These are phyloP conservation scores for Danio jaintianensis DNA, from an alignment of 2,797 vertebrate species.

Conservation along the genomic window DNA sequence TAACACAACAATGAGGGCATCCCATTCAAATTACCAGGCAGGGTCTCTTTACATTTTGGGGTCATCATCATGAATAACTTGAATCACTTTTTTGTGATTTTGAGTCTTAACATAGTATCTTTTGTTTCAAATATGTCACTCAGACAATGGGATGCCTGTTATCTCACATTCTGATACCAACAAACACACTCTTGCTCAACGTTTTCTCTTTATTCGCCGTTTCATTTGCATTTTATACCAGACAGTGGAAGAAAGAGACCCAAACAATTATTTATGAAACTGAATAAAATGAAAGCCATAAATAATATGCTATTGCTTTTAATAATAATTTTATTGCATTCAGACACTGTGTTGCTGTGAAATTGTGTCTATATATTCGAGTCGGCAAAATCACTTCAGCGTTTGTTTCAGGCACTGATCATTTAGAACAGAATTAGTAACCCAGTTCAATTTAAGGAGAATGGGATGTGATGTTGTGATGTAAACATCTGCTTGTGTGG, in stretches of 20 bases:
- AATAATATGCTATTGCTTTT: background rate
- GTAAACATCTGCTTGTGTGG: background rate
- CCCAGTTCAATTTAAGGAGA: constrained; percentile 3
- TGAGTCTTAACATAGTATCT: background rate
- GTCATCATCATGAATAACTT: constrained; percentile 37
- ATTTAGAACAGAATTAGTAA: background rate
- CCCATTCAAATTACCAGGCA: constrained; percentile 25
- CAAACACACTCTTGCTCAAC: background rate
- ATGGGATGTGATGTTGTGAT: background rate
- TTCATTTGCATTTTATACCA: background rate
- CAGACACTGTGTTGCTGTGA: background rate
- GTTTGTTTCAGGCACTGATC: background rate
- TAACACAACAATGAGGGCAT: constrained; percentile 44
- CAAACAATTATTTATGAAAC: background rate
- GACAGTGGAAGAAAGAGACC: background rate
- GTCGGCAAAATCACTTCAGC: background rate
- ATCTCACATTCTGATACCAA: background rate
- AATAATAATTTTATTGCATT: background rate
- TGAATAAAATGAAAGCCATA: background rate
- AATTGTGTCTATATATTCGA: constrained; percentile 13
- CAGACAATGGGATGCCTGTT: constrained; percentile 6
- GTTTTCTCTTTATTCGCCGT: background rate
- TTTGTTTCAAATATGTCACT: constrained; percentile 37
- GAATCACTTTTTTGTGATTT: background rate
- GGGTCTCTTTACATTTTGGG: constrained; percentile 34